These are phyloP conservation scores for Papilio polyxenes DNA, from an alignment of 1,140 invertebrate species.

Conservation along the genomic window DNA sequence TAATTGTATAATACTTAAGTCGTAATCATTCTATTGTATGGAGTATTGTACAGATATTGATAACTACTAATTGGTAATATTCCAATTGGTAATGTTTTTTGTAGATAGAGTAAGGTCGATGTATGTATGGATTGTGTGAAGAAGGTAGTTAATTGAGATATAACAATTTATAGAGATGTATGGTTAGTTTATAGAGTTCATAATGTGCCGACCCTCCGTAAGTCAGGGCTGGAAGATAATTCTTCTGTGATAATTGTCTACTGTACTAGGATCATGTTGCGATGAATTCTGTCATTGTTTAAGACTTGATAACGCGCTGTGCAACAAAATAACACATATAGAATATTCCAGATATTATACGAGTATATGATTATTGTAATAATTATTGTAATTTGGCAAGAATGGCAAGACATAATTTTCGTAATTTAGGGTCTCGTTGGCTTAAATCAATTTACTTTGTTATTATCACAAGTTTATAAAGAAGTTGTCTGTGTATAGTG, in stretches of 20 bases:
- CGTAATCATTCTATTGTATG: background rate
- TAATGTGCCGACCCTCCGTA: no score
- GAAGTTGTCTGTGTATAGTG: background rate
- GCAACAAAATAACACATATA: background rate
- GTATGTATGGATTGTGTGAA: no score
- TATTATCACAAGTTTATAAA: background rate
- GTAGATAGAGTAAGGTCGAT: no score
- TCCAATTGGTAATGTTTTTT: background rate
- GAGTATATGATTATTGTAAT: background rate
- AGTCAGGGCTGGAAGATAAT: no score
- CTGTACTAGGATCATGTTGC: no score
- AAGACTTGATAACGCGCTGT: background rate
- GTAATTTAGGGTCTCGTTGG: background rate
- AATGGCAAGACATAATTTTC: background rate
- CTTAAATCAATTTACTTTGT: conserved; percentile 22
- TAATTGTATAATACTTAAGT: background rate
- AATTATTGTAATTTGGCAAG: background rate
- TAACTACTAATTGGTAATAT: background rate
- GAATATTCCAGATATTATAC: background rate
- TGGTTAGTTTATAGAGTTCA: no score
- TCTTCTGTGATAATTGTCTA: no score
- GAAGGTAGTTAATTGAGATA: no score
- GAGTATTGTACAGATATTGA: background rate
- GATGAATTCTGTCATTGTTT: background rate
- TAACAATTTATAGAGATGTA: no score